These are phyloP conservation scores for Sapajus apella DNA, from an alignment of 2,113 vertebrate genomes.

Conservation along the genomic window DNA sequence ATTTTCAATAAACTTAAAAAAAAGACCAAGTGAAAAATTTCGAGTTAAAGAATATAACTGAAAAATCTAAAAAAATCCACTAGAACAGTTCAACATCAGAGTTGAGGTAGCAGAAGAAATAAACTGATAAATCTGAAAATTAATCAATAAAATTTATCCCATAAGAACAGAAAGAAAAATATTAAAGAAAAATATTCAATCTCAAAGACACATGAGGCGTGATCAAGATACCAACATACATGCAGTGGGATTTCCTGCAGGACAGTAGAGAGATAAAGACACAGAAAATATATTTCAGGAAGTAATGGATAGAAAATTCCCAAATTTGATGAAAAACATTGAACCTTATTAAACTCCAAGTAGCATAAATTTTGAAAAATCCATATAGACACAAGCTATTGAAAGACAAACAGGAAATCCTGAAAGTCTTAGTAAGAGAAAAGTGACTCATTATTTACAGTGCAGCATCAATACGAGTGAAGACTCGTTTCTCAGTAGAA, in stretches of 20 bases:
- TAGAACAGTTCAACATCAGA: background rate
- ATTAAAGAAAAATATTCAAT: background rate
- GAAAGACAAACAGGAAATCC: background rate
- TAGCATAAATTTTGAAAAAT: background rate
- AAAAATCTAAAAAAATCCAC: background rate
- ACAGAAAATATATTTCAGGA: background rate
- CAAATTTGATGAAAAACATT: background rate
- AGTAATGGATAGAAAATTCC: background rate
- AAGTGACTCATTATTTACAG: background rate
- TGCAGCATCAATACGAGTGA: background rate
- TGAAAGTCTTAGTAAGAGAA: background rate
- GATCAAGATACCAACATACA: background rate
- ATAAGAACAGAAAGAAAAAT: background rate
- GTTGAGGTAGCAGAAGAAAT: background rate
- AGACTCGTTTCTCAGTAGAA: background rate
- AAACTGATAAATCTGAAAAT: background rate
- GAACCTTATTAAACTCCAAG: background rate
- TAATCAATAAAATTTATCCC: background rate
- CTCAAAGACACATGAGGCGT: background rate
- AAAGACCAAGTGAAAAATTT: background rate
- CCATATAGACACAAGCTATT: background rate
- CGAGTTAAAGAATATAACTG: background rate
- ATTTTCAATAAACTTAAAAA: background rate
- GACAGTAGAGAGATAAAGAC: background rate
- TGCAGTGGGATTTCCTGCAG: background rate